A percentile compares a stretch with the other conserved stretches of the same genome.
Conservation (phyloP, 2,888 invertebrate genomes). For the Falcaria lacertinaria region DNA sequence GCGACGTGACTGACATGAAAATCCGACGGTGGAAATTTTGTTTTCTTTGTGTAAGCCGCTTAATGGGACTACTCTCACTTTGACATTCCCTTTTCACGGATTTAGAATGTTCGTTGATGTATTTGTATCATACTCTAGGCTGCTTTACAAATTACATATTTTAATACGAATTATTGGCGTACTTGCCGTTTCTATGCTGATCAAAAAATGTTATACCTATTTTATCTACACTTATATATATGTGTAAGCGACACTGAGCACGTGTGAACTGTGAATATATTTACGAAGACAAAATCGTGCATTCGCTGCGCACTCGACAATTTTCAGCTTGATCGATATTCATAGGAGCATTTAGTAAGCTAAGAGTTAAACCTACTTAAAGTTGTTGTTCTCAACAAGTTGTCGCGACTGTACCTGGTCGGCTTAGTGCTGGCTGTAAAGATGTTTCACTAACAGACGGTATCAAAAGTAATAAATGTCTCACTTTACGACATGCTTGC, state of each 20-base stretch:
- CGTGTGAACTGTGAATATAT: background rate
- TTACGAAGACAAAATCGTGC: background rate
- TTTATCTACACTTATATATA: background rate
- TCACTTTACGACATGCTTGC: slow-evolving; percentile 46
- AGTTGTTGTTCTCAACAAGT: slow-evolving; percentile 17
- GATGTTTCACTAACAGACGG: slow-evolving; percentile 29
- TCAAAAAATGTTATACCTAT: background rate
- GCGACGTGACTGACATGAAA: slow-evolving; percentile 64
- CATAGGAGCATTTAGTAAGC: background rate
- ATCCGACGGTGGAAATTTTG: slow-evolving; percentile 51
- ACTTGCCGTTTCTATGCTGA: too few relatives aligned
- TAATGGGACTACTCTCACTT: slow-evolving; percentile 36
- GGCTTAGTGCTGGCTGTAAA: slow-evolving; percentile 21
- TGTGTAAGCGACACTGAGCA: background rate
- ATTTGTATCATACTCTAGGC: slow-evolving; percentile 35
- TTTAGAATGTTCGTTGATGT: slow-evolving; percentile 27
- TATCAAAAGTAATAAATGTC: slow-evolving; percentile 61
- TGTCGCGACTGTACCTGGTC: slow-evolving; percentile 24
- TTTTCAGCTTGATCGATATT: slow-evolving; percentile 1
- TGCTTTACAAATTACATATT: slow-evolving; percentile 26
- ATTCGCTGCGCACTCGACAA: background rate
- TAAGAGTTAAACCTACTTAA: background rate
- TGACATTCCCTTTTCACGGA: slow-evolving; percentile 36
- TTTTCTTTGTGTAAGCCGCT: slow-evolving; percentile 51
- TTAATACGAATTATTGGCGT: slow-evolving; percentile 12